Evolutionary conservation across 2,797 vertebrate species (phyloP).

Genomic region (Betta splendens): DNA sequence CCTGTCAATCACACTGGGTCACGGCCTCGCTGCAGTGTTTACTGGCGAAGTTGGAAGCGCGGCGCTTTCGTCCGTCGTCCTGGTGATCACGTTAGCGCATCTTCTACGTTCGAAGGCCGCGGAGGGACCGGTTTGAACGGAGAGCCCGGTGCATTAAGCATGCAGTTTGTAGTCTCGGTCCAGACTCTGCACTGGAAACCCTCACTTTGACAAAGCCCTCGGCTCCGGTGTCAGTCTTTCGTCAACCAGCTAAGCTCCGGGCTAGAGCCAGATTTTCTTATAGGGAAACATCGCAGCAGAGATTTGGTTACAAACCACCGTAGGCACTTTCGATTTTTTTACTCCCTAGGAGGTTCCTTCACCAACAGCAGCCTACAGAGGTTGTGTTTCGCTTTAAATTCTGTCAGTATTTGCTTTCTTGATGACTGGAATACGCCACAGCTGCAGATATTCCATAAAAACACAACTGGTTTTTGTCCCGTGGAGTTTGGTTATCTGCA

Average conservation of each 20-base stretch:
- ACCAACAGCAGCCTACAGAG: neutral
- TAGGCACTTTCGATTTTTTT: conserved; percentile 9
- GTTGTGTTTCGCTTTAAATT: neutral
- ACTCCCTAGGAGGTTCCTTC: conserved; percentile 7
- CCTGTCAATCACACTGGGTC: conserved; percentile 51
- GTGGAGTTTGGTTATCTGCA: neutral
- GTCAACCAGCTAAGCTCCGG: conserved; percentile 55
- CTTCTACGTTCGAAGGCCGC: conserved; percentile 21
- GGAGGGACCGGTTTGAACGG: conserved; percentile 35
- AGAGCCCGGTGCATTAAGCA: conserved; percentile 21
- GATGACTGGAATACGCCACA: neutral
- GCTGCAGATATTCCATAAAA: neutral
- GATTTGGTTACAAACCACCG: conserved; percentile 47
- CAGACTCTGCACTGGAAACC: conserved; percentile 44
- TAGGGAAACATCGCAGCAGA: conserved; percentile 36
- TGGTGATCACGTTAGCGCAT: conserved; percentile 14
- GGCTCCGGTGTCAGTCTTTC: conserved; percentile 63
- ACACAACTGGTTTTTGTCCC: conserved; percentile 11
- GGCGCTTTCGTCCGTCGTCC: conserved; percentile 27
- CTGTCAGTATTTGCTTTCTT: neutral
- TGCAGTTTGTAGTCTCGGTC: conserved; percentile 42
- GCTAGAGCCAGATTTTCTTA: conserved; percentile 44
- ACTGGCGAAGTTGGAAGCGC: neutral
- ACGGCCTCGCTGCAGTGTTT: conserved; percentile 8
- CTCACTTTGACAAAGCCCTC: conserved; percentile 52